A percentile compares a stretch with the other conserved stretches of the same genome.
Evolutionary conservation across 2,888 invertebrate species (phyloP).

Genomic region (Myopa testacea): DNA sequence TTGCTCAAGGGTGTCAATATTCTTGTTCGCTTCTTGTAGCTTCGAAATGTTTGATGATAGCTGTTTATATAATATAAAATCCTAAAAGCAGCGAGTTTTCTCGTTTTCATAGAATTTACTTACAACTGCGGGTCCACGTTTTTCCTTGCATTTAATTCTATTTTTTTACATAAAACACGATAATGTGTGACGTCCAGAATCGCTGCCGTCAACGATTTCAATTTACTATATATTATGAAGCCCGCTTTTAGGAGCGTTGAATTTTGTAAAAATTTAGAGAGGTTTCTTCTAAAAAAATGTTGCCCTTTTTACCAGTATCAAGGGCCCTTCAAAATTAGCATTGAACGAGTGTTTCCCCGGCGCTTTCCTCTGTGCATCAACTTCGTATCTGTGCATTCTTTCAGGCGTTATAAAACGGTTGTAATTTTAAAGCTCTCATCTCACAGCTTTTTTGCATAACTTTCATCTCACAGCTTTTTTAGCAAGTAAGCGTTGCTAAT

Average conservation of each 20-base stretch:
- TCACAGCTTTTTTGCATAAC: slow-evolving; percentile 6
- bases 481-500: background rate
- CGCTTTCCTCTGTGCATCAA: background rate
- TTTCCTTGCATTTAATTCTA: background rate
- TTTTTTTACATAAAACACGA: no score
- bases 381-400: background rate
- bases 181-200: background rate
- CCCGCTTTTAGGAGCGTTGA: no score
- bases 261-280: no score
- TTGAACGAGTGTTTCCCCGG: slow-evolving; percentile 5
- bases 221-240: no score
- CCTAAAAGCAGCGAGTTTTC: no score
- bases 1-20: no score
- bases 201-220: background rate
- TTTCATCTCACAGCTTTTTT: background rate
- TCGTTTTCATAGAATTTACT: background rate
- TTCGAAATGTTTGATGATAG: no score
- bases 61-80: no score
- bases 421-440: background rate
- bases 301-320: background rate
- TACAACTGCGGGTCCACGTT: background rate
- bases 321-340: slow-evolving; percentile 33
- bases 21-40: no score
- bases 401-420: slow-evolving; percentile 1
- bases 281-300: background rate